Evolutionary conservation across 2,113 vertebrate species (phyloP).

Genomic region (Dunckerocampus dactyliophorus): DNA sequence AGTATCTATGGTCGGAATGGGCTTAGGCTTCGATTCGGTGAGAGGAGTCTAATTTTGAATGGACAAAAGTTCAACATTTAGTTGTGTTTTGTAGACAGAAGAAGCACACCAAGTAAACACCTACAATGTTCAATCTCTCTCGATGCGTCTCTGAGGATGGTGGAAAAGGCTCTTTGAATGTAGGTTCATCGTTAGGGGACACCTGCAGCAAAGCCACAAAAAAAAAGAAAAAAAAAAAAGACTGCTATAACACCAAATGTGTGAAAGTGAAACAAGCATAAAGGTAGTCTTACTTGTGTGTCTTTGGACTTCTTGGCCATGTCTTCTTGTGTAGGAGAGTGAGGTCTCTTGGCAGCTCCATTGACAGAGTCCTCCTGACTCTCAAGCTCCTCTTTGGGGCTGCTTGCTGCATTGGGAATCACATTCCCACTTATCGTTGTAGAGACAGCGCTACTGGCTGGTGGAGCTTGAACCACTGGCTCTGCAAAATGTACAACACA

Average conservation of each 20-base stretch:
- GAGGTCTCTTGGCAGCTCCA: conserved; percentile 73
- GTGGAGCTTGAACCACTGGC: conserved; percentile 45
- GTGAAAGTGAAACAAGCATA: background rate
- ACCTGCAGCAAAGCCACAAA: conserved; percentile 30
- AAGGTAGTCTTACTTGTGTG: conserved; percentile 33
- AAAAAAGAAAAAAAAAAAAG: too few relatives aligned
- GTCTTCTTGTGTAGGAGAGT: conserved; percentile 73
- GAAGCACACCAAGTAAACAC: conserved; percentile 5
- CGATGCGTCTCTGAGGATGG: conserved; percentile 63
- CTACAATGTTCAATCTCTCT: conserved; percentile 58
- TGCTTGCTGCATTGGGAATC: conserved; percentile 62
- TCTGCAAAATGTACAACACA: conserved; percentile 11
- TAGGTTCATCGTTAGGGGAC: conserved; percentile 60
- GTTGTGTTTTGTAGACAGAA: background rate
- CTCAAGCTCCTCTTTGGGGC: conserved; percentile 72
- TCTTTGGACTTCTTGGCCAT: conserved; percentile 75
- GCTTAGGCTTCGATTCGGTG: conserved; percentile 74
- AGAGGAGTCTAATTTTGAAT: conserved; percentile 60
- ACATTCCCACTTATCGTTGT: conserved; percentile 63
- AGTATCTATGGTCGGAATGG: conserved; percentile 83
- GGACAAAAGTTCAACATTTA: background rate
- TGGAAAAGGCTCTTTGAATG: conserved; percentile 74
- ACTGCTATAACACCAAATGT: background rate
- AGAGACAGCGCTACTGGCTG: conserved; percentile 66
- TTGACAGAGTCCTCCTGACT: conserved; percentile 58